These are phyloP conservation scores for Capitella teleta DNA, from an alignment of 1,140 invertebrate species.

Conservation along the genomic window DNA sequence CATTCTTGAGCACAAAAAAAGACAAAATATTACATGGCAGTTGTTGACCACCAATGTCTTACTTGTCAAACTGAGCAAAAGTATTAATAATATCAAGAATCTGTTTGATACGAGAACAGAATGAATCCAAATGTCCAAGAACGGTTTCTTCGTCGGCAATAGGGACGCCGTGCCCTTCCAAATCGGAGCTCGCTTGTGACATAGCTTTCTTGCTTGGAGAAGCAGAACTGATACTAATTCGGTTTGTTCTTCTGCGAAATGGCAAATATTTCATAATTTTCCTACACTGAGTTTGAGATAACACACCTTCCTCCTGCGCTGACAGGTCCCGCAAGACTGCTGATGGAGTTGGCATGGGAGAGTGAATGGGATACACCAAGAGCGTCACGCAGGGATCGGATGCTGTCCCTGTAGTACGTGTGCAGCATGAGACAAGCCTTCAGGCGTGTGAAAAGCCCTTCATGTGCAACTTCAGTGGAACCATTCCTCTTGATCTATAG, in stretches of 20 bases:
- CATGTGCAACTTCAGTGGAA: slow-evolving; percentile 4
- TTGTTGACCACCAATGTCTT: slow-evolving; percentile 5
- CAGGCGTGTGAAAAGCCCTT: slow-evolving; percentile 28
- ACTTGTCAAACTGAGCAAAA: slow-evolving; percentile 38
- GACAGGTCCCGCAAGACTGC: slow-evolving; percentile 30
- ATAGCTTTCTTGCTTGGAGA: slow-evolving; percentile 24
- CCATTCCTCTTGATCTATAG: neutral
- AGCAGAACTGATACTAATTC: neutral
- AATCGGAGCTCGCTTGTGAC: slow-evolving; percentile 14
- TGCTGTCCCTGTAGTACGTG: slow-evolving; percentile 29
- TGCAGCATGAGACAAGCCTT: slow-evolving; percentile 34
- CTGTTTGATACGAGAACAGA: slow-evolving; percentile 34
- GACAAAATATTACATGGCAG: neutral
- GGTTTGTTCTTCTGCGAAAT: too few relatives aligned
- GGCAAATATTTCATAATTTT: too few relatives aligned
- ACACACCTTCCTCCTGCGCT: slow-evolving; percentile 17
- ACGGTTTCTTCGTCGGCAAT: slow-evolving; percentile 39
- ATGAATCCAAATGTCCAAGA: slow-evolving; percentile 32
- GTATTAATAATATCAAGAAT: slow-evolving; percentile 39
- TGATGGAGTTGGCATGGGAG: slow-evolving; percentile 37
- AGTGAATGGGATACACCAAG: slow-evolving; percentile 29
- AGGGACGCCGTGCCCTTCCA: slow-evolving; percentile 27
- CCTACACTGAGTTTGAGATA: too few relatives aligned
- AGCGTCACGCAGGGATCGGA: slow-evolving; percentile 32
- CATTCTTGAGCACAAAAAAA: slow-evolving; percentile 16